Evolutionary conservation across 2,113 vertebrate species (phyloP), one percentile per base, ranked within the genome.

Genomic region (Bothrops jararaca): DNA sequence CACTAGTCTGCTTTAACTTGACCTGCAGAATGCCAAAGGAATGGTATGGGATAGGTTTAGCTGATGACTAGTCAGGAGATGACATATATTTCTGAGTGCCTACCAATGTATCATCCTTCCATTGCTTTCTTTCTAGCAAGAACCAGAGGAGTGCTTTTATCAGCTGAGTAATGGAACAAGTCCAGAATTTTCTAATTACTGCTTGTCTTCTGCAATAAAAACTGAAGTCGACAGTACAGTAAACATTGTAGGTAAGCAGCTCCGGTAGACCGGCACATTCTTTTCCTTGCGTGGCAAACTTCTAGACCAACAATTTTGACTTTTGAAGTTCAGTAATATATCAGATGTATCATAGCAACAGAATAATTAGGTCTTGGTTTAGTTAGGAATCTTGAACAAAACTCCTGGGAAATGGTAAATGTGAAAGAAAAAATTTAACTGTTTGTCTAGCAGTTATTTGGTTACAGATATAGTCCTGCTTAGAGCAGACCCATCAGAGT

Each of bases 221-320:
- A 95, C 94, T 94, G 98, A 98, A 97, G 97, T 97, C 88, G 98
- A 99, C 97, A 98, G 98, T 94, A 97, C 97, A 95, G 97, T 98
- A 95, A 98, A 97, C 95, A 97, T 98, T 96, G 97, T 98, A 97
- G 98, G 98, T 98, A 97, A 98, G 97, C 97, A 93, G 58, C 93
- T 24, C 85, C 50, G 89, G 80, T 52, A 48, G 20, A 3, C 86
- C 34, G 42, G 80, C 34, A 34, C 34, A 3, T 85, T 93, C 50
- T 8, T 94, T 95, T 94, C 95, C 93, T 80, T 89, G 26, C 0
- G 48, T 48, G 45, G 48, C 69, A 89, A 92, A 89, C 8, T 48
- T n/a, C 48, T 74, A 45, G 69, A 56, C 23, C 88, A 52, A 1
- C 92, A 12, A 34, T n/a, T 58, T 89, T 60, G 15, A 90, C 86